Conservation (phyloP, 2,888 invertebrate species). For the Bugula neritina region DNA sequence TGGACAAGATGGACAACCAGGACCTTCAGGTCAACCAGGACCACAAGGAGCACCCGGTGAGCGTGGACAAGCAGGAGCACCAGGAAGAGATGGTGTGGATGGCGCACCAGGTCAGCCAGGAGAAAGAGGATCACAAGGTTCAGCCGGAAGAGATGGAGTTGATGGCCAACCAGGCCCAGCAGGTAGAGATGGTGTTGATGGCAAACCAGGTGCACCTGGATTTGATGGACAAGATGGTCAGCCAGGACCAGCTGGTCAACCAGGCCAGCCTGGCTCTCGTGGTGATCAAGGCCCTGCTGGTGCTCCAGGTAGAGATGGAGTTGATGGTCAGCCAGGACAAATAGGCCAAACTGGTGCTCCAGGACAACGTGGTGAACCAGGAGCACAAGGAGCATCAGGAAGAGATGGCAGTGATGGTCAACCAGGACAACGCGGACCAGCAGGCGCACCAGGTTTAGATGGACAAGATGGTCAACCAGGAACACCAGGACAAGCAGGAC, state of each 20-base stretch:
- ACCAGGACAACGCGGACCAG: constrained; percentile 16
- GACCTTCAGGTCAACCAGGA: background rate
- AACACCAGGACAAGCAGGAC: constrained; percentile 23
- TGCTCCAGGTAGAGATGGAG: background rate
- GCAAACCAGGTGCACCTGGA: constrained; percentile 4
- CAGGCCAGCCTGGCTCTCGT: constrained; percentile 26
- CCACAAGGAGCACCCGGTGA: constrained; percentile 3
- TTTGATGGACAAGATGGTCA: constrained; percentile 22
- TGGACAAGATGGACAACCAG: background rate
- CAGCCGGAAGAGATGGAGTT: background rate
- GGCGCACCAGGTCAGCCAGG: background rate
- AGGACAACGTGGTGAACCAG: constrained; percentile 43
- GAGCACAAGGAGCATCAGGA: constrained; percentile 31
- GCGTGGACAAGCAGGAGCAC: constrained; percentile 18
- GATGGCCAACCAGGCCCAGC: constrained; percentile 8
- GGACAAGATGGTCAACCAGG: constrained; percentile 27
- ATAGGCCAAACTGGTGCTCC: constrained; percentile 38
- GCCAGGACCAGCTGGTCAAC: constrained; percentile 27
- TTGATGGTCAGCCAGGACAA: background rate
- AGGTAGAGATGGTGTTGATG: constrained; percentile 3
- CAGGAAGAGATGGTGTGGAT: background rate
- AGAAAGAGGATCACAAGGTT: background rate
- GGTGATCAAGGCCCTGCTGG: constrained; percentile 25
- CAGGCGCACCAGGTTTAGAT: constrained; percentile 21
- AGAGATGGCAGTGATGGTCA: constrained; percentile 1